Base-by-base conservation (phyloP, 1,140 invertebrate species). In the Eueides isabella region DNA sequence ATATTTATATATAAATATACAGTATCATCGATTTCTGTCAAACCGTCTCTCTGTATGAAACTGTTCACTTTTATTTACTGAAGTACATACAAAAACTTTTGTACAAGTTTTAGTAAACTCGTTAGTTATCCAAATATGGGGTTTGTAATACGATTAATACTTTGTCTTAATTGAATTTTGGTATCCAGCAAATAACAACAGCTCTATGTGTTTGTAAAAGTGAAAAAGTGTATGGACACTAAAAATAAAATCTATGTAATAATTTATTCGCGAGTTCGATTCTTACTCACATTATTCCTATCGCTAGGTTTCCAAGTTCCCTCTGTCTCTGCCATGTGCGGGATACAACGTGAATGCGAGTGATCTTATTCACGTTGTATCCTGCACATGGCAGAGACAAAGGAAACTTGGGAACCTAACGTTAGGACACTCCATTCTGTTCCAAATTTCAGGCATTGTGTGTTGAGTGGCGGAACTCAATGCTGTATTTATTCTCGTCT, bases 111-210 rank as follows among this genome's bases (percentile, higher is more conserved):
- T 65, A 72, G 62, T 55, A 71, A 76, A 77, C 48, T 72, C 41
- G 73, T 74, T 75, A 69, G 31, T 33, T 35, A 61, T 35, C 55
- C 71, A 72, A 78, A 78, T 69, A 72, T 72, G 41, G 72, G 26
- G 9, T 71, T 26, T 38, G 68, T 78, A 80, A 80, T 78, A 74
- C 72, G 66, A 76, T 82, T 81, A 76, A 63, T 73, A 67, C 68
- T 72, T 72, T 75, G 30, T 38, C 29, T 31, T 72, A 72, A 61
- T 38, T 30, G 33, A 63, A 55, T 74, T 61, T 31, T 55, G 64
- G 63, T 44, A 62, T 75, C 19, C 23, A 12, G 11, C 6, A 55
- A 55, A 55, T 26, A 26, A 55, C 19, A 26, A 19, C 26, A 23
- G 23, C 23, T 55, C 19, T 55, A 26, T 26, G 19, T 55, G 48